phyloP scores from a whole-genome alignment of 1,140 invertebrate species.

The Apis dorsata region DNA sequence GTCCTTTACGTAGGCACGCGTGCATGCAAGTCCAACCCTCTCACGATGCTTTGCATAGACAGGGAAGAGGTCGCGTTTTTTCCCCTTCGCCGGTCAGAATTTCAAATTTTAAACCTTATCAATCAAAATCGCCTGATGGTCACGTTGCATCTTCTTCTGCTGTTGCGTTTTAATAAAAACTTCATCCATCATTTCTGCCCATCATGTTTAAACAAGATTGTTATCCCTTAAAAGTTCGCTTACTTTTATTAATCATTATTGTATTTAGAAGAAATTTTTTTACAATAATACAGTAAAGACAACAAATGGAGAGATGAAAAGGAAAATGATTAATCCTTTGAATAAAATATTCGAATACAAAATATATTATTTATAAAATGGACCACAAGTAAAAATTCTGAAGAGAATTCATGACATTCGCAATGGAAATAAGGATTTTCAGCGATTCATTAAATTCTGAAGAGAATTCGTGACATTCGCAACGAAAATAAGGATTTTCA shows the following conservation, averaged over 20 bases:
- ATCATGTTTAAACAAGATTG: background rate
- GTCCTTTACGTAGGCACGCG: conserved; percentile 23
- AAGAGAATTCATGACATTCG: too few species aligned
- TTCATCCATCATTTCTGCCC: conserved; percentile 54
- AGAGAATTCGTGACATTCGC: background rate
- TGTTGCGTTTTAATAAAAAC: conserved; percentile 54
- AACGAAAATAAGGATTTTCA: background rate
- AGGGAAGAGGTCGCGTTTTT: conserved; percentile 16
- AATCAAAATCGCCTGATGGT: conserved; percentile 45
- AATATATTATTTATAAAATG: too few species aligned
- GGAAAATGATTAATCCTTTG: too few species aligned
- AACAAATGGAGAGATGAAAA: too few species aligned
- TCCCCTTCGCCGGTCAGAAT: conserved; percentile 20
- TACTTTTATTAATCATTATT: too few species aligned
- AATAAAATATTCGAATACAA: too few species aligned
- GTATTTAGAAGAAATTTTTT: too few species aligned
- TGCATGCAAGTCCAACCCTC: background rate
- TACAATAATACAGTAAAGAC: too few species aligned
- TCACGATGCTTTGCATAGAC: conserved; percentile 14
- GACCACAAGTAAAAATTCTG: too few species aligned
- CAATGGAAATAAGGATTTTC: too few species aligned
- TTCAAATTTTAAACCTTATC: conserved; percentile 59
- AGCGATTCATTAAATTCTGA: too few species aligned
- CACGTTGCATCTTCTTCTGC: conserved; percentile 1
- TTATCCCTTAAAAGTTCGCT: background rate